Evolutionary conservation across 1,140 invertebrate genomes (phyloP), one percentile per base, ranked within the genome.

Genomic region (Hycleus cichorii): DNA sequence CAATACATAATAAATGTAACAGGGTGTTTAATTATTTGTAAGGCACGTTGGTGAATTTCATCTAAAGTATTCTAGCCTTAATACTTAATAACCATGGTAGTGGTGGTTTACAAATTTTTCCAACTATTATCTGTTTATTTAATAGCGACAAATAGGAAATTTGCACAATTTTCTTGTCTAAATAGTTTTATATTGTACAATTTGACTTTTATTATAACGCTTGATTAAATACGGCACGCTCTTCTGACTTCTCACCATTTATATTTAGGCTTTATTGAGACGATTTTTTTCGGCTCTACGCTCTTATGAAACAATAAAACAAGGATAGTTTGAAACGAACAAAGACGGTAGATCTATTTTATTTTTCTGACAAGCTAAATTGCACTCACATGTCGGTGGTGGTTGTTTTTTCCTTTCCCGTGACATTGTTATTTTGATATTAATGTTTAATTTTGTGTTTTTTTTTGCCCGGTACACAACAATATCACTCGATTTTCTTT

Each of bases 1-100:
- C 49, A 63, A 64, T 67, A 63, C 63, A 67, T 67, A 63, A 67
- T 67, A 65, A 63, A 67, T 63, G 60, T 18, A 44, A 32, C 32
- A 32, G 42, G 42, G 44, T 56, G 56, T 54, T 67, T 67, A 67
- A 67, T 65, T 67, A 67, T 67, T 67, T 55, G 58, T 49, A 47
- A 52, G 58, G 57, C 49, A 42, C 11, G 42, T 44, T 52, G 49
- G 47, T 47, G 55, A 61, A 60, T 49, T 60, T 47, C 48, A 47
- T 43, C 32, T 32, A 32, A 32, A 32, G 7, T 32, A 32, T 7
- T 32, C 32, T 32, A 42, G 10, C 40, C 4, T 42, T n/a, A 7
- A 42, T 42, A 42, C 2, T 42, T 42, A 42, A 42, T 5, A 3
- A 42, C 2, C 18, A 10, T 10, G 40, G 4, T 10, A 9, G 40